Conservation (phyloP, 2,113 vertebrate species). For the Megaceryle torquata region DNA sequence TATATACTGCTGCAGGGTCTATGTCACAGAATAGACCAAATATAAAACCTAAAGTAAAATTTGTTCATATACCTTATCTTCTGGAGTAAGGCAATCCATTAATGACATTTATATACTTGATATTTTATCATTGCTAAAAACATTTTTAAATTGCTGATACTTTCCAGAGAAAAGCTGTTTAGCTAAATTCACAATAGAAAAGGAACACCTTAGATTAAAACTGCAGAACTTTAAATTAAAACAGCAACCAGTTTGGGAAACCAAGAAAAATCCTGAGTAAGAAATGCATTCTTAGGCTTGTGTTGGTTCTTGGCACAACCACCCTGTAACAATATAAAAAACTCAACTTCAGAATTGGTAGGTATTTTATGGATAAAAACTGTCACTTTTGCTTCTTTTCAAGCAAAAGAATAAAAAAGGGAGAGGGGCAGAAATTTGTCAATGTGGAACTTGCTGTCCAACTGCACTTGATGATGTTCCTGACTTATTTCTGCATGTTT, state of each 20-base stretch:
- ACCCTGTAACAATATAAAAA: background rate
- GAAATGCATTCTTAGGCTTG: background rate
- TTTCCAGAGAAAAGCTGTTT: background rate
- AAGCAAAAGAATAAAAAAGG: background rate
- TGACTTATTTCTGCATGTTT: background rate
- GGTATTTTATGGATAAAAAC: background rate
- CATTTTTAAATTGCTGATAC: background rate
- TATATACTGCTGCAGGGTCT: background rate
- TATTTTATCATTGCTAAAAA: background rate
- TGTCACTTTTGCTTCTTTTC: background rate
- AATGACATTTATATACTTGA: background rate
- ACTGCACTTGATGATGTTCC: background rate
- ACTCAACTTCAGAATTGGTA: background rate
- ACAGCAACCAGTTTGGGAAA: background rate
- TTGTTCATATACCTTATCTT: background rate
- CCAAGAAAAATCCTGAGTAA: background rate
- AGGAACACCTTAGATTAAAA: background rate
- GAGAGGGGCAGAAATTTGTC: accelerated
- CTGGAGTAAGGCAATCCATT: background rate
- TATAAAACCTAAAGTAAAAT: background rate
- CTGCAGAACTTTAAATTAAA: background rate
- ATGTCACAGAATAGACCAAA: background rate
- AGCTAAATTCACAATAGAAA: background rate
- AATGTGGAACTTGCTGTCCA: background rate
- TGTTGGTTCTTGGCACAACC: background rate